These are phyloP conservation scores for Sympetrum striolatum DNA, from an alignment of 2,888 invertebrate species.

Conservation along the genomic window DNA sequence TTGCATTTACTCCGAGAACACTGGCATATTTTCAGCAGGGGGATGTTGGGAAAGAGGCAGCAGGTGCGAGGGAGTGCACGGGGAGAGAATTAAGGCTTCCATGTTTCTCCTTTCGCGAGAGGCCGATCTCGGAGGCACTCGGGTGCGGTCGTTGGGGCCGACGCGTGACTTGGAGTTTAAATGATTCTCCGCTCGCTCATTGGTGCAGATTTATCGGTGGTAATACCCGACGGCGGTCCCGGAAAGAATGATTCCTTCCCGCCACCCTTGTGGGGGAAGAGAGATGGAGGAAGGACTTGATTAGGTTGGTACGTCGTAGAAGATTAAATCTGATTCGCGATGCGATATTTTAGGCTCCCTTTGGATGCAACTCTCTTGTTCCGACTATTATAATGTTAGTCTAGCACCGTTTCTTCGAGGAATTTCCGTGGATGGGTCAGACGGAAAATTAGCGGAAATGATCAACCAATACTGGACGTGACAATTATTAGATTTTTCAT, in stretches of 20 bases:
- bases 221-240: background rate
- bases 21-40: slow-evolving; percentile 14
- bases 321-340: background rate
- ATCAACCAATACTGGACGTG: too few relatives aligned
- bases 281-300: background rate
- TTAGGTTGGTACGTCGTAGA: background rate
- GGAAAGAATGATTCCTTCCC: background rate
- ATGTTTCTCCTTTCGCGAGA: slow-evolving; percentile 12
- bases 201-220: slow-evolving; percentile 13
- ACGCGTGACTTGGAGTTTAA: slow-evolving; percentile 16
- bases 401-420: too few relatives aligned
- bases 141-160: background rate
- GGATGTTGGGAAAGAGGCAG: background rate
- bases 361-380: too few relatives aligned
- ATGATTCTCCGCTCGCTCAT: background rate
- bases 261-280: background rate
- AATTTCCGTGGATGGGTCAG: too few relatives aligned
- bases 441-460: too few relatives aligned
- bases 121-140: slow-evolving; percentile 1
- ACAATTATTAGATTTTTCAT: too few relatives aligned
- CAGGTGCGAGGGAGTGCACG: slow-evolving; percentile 14
- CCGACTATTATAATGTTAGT: too few relatives aligned
- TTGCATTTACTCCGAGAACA: slow-evolving; percentile 31
- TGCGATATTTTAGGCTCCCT: background rate
- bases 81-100: slow-evolving; percentile 31